Conservation (phyloP, 2,888 invertebrate genomes). For the Coenonympha glycerion region DNA sequence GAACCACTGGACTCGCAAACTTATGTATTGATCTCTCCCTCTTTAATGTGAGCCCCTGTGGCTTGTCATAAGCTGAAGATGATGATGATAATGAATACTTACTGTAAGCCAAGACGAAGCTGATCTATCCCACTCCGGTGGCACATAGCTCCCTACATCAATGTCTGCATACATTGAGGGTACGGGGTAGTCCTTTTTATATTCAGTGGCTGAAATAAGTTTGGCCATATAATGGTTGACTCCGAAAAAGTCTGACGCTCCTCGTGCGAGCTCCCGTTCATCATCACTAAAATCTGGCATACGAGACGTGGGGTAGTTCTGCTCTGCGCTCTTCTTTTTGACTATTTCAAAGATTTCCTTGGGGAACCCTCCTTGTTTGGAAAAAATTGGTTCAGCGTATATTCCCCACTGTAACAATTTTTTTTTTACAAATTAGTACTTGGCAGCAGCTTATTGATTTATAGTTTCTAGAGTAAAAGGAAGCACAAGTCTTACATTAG, state of each 20-base stretch:
- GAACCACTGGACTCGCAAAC: no score
- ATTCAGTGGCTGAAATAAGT: slow-evolving; percentile 38
- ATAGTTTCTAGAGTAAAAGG: no score
- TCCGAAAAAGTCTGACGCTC: slow-evolving; percentile 61
- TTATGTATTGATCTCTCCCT: no score
- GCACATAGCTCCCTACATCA: slow-evolving; percentile 30
- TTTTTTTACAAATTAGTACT: no score
- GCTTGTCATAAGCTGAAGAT: no score
- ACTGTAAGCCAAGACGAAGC: slow-evolving; percentile 47
- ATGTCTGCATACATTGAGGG: slow-evolving; percentile 43
- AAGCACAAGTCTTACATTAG: slow-evolving; percentile 37
- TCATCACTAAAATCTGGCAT: slow-evolving; percentile 42
- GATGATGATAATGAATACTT: no score
- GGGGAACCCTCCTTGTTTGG: slow-evolving; percentile 70
- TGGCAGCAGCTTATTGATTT: no score
- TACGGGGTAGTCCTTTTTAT: slow-evolving; percentile 29
- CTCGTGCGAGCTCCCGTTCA: slow-evolving; percentile 42
- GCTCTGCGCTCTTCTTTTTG: slow-evolving; percentile 45
- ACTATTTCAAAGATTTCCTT: slow-evolving; percentile 60
- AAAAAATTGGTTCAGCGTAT: slow-evolving; percentile 69
- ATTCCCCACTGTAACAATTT: slow-evolving; percentile 52
- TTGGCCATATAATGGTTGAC: slow-evolving; percentile 80
- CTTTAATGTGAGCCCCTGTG: no score
- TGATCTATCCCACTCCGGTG: slow-evolving; percentile 42
- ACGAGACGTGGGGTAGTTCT: slow-evolving; percentile 41